Conservation (phyloP, 2,797 vertebrate species). For the Sardinella longiceps region DNA sequence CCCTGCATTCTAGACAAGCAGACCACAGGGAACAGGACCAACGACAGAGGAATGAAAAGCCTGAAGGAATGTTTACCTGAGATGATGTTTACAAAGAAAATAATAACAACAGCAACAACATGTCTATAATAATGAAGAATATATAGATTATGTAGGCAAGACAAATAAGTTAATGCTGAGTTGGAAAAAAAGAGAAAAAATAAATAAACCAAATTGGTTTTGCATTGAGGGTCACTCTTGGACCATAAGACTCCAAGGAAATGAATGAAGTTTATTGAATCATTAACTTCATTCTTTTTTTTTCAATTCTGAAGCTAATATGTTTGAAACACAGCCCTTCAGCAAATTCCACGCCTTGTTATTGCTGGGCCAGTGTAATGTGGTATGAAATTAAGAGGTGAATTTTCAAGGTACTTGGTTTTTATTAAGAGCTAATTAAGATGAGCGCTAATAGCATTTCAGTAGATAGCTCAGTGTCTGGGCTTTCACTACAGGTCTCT, state of each 20-base stretch:
- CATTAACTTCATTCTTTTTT: constrained; percentile 39
- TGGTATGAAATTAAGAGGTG: constrained; percentile 65
- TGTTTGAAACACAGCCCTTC: not conserved
- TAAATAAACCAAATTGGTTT: not conserved
- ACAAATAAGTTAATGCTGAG: not conserved
- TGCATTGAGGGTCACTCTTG: not conserved
- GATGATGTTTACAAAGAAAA: not conserved
- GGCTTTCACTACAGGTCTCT: not conserved
- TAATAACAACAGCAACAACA: too few species aligned
- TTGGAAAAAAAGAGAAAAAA: not conserved
- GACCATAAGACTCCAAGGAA: constrained; percentile 14
- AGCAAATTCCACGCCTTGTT: constrained; percentile 25
- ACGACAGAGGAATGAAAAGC: not conserved
- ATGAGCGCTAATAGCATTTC: constrained; percentile 20
- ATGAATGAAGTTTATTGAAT: constrained; percentile 44
- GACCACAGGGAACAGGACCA: constrained; percentile 5
- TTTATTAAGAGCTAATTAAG: constrained; percentile 48
- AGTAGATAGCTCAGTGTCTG: not conserved
- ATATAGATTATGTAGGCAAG: not conserved
- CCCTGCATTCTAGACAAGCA: constrained; percentile 27
- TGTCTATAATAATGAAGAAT: too few species aligned
- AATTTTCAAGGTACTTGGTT: constrained; percentile 40
- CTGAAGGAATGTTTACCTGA: not conserved
- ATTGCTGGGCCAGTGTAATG: constrained; percentile 51
- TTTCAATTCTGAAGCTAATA: constrained; percentile 18